Conservation (phyloP, 2,113 vertebrate genomes). For the Daboia siamensis region DNA sequence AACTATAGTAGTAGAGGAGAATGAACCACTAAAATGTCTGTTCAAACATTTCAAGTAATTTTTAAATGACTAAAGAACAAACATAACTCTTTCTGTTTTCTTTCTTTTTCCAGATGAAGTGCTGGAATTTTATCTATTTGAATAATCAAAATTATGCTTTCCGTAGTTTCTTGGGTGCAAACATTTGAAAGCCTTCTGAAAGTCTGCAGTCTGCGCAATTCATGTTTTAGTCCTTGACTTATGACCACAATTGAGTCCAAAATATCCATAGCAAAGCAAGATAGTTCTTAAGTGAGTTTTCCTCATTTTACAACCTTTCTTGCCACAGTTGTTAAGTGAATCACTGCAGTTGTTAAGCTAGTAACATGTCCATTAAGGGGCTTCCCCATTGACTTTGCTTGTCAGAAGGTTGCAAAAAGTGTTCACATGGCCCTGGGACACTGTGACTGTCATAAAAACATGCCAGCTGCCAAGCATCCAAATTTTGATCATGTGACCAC, state of each 20-base stretch:
- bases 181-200: not conserved
- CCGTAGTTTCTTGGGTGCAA: not conserved
- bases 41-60: not conserved
- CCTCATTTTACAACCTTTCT: not conserved
- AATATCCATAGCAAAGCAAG: not conserved
- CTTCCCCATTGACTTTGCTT: not conserved
- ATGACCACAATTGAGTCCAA: not conserved
- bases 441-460: not conserved
- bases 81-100: not conserved
- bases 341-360: not conserved
- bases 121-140: not conserved
- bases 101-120: not conserved
- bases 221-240: not conserved
- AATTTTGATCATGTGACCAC: not conserved
- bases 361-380: not conserved
- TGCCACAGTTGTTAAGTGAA: not conserved
- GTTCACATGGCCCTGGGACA: not conserved
- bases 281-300: not conserved
- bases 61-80: not conserved
- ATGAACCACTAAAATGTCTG: not conserved
- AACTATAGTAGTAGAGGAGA: not conserved
- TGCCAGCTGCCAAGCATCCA: not conserved
- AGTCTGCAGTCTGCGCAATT: not conserved
- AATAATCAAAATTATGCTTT: not conserved
- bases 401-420: not conserved